Conservation (phyloP, 2,113 vertebrate species). For the Heloderma charlesbogerti region DNA sequence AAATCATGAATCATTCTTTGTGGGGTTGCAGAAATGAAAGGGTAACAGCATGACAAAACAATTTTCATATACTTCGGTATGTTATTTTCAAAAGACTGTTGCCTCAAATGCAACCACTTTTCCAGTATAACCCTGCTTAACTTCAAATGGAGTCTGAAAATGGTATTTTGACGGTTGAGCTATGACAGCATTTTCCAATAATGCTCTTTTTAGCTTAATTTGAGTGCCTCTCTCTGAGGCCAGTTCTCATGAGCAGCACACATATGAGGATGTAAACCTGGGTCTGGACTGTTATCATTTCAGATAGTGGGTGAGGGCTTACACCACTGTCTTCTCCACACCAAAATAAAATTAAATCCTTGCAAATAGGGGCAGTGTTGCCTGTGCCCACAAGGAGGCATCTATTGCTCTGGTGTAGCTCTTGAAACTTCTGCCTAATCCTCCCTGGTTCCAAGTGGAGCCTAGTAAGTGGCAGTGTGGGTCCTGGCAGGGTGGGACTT, state of each 20-base stretch:
- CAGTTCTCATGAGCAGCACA: neutral
- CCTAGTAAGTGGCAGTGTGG: neutral
- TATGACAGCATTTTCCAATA: neutral
- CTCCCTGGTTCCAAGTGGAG: neutral
- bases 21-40: constrained; percentile 40
- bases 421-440: neutral
- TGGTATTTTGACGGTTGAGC: neutral
- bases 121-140: neutral
- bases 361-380: neutral
- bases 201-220: neutral
- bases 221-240: neutral
- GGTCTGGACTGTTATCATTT: neutral
- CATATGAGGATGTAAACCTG: neutral
- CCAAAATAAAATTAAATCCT: neutral
- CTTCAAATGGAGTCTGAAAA: neutral
- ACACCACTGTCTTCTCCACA: neutral
- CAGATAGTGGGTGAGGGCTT: neutral
- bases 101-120: neutral
- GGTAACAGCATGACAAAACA: constrained; percentile 13
- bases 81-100: neutral
- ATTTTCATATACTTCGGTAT: neutral
- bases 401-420: neutral
- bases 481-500: neutral
- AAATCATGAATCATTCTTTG: constrained; percentile 38
- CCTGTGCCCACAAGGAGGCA: neutral